phyloP scores from a whole-genome alignment of 2,113 vertebrate genomes.

The Mus spicilegus region DNA sequence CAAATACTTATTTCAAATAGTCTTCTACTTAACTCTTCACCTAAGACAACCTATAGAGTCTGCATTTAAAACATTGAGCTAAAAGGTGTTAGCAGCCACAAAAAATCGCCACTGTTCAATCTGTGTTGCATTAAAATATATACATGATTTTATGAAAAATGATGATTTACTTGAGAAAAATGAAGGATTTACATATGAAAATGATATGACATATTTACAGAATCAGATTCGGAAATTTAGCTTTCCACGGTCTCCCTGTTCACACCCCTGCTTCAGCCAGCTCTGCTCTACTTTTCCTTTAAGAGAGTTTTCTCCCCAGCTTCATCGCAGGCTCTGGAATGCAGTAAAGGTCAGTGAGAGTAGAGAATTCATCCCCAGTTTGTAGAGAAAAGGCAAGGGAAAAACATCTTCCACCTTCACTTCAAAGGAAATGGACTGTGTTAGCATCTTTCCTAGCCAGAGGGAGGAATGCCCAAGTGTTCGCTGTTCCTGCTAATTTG shows the following conservation, averaged over 20 bases:
- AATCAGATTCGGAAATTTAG: background rate
- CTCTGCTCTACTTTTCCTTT: background rate
- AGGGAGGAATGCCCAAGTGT: background rate
- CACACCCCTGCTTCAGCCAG: background rate
- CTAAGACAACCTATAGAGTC: background rate
- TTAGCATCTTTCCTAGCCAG: background rate
- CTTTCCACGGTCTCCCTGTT: background rate
- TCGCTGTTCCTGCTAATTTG: background rate
- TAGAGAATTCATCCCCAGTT: background rate
- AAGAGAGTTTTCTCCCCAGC: background rate
- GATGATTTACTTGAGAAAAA: background rate
- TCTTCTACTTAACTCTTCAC: background rate
- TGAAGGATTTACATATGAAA: background rate
- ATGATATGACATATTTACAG: background rate
- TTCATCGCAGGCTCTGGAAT: background rate
- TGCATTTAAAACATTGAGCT: background rate
- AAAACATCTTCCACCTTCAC: background rate
- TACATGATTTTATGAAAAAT: background rate
- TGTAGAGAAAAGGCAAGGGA: background rate
- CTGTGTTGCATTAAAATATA: background rate
- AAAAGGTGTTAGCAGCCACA: background rate
- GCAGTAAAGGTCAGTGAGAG: background rate
- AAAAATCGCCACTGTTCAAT: background rate
- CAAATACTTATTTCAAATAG: background rate
- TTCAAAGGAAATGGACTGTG: background rate